phyloP scores from a whole-genome alignment of 1,140 invertebrate genomes.

The Ips nitidus region DNA sequence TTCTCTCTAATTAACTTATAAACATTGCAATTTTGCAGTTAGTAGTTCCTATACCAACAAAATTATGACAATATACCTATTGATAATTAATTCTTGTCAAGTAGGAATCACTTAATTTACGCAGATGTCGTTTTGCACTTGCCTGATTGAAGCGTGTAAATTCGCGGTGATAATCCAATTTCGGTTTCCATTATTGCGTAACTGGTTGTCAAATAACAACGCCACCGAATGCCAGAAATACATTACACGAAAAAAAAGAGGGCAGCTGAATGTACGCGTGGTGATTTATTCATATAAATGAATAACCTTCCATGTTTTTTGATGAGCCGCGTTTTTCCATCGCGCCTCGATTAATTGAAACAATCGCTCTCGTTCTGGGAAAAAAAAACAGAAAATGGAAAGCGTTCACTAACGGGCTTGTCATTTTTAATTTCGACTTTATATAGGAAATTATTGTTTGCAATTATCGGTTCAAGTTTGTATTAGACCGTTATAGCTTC shows the following conservation, averaged over 20 bases:
- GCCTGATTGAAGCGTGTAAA: neutral
- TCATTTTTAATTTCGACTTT: no score
- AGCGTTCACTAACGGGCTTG: no score
- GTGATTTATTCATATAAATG: conserved; percentile 7
- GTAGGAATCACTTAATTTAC: neutral
- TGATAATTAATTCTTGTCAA: neutral
- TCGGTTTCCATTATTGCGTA: neutral
- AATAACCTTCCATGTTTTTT: conserved; percentile 3
- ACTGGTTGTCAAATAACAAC: neutral
- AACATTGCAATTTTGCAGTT: neutral
- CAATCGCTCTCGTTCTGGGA: neutral
- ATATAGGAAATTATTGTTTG: no score
- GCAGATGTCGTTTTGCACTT: neutral
- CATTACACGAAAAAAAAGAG: neutral
- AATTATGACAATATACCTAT: neutral
- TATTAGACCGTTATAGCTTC: no score
- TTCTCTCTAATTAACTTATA: neutral
- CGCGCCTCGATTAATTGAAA: neutral
- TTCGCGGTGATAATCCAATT: neutral
- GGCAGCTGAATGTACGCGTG: neutral
- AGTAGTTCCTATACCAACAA: neutral
- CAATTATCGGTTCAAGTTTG: no score
- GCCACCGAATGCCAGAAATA: neutral
- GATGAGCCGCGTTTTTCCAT: neutral
- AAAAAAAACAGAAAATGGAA: neutral